Evolutionary conservation across 2,113 vertebrate genomes (phyloP).

Genomic region (Dunckerocampus dactyliophorus): DNA sequence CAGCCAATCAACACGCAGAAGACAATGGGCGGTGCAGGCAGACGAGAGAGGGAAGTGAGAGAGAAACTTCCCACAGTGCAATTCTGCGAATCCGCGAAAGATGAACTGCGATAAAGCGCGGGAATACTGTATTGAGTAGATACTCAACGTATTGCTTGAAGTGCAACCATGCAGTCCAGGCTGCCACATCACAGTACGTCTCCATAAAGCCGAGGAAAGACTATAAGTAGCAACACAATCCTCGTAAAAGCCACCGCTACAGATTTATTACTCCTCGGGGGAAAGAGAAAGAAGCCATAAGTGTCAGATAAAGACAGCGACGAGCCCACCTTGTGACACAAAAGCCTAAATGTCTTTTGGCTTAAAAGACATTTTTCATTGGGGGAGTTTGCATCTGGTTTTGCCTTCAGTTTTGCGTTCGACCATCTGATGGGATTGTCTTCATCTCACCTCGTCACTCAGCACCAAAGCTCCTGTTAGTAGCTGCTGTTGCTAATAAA

Average conservation of each 20-base stretch:
- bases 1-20: too few species aligned
- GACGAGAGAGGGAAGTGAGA: too few species aligned
- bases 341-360: constrained; percentile 9
- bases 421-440: constrained; percentile 39
- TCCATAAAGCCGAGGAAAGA: constrained; percentile 53
- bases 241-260: constrained; percentile 46
- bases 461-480: constrained; percentile 54
- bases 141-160: not conserved
- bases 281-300: constrained; percentile 15
- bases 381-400: constrained; percentile 45
- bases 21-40: too few species aligned
- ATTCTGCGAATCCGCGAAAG: too few species aligned
- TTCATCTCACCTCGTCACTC: constrained; percentile 49
- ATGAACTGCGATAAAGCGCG: too few species aligned
- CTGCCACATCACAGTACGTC: constrained; percentile 15
- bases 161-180: not conserved
- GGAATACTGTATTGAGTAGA: too few species aligned
- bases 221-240: constrained; percentile 45
- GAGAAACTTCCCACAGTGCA: too few species aligned
- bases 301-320: constrained; percentile 2
- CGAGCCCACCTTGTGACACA: constrained; percentile 1
- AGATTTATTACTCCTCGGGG: constrained; percentile 51
- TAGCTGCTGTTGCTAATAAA: constrained; percentile 72
- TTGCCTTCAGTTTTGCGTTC: constrained; percentile 45
- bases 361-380: constrained; percentile 17